Percentiles rank a stretch among this genome's conserved stretches.
These are phyloP conservation scores for Cryptosula pallasiana DNA, from an alignment of 2,888 invertebrate genomes.

Conservation along the genomic window DNA sequence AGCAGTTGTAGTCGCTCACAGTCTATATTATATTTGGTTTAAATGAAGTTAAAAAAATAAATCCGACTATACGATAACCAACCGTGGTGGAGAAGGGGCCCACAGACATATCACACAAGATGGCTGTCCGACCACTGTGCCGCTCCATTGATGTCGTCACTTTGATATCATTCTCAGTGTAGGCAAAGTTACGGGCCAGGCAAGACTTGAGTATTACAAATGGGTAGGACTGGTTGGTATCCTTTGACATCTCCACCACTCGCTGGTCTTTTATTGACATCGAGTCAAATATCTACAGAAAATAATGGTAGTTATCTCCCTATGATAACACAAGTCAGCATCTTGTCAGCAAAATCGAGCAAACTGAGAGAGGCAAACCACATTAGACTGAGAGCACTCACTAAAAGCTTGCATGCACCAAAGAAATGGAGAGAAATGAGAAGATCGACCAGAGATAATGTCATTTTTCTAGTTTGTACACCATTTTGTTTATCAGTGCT, in stretches of 20 bases:
- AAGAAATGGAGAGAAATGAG: no score
- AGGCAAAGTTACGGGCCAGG: conserved; percentile 10
- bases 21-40: no score
- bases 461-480: no score
- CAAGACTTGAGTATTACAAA: neutral
- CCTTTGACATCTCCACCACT: neutral
- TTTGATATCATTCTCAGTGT: neutral
- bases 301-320: conserved; percentile 18
- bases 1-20: no score
- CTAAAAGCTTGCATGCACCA: no score
- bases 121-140: neutral
- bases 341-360: no score
- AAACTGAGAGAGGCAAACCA: no score
- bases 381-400: no score
- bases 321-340: neutral
- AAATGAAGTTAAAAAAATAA: no score
- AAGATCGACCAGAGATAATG: no score
- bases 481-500: neutral
- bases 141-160: neutral
- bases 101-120: conserved; percentile 10
- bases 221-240: conserved; percentile 5
- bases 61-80: no score
- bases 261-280: conserved; percentile 9
- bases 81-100: no score
- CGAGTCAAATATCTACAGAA: conserved; percentile 1